These are phyloP conservation scores for Bolinopsis microptera DNA, from an alignment of 37 sponge, comb jelly and placozoan species.

Conservation along the genomic window DNA sequence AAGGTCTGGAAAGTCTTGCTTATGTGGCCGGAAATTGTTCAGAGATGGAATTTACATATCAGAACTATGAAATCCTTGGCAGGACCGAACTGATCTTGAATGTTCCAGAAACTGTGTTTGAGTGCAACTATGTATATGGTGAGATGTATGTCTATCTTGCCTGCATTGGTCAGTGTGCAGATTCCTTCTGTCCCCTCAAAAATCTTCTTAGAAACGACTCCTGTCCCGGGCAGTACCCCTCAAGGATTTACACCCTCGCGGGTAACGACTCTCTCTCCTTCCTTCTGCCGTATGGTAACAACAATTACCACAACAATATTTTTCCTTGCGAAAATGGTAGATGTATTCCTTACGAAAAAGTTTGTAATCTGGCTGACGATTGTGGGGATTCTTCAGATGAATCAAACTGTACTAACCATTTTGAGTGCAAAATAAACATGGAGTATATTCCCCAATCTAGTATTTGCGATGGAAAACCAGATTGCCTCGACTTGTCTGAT, in stretches of 20 bases:
- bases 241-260: neutral
- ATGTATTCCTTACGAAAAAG: neutral
- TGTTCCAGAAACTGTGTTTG: neutral
- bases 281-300: neutral
- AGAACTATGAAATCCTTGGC: neutral
- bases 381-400: slow-evolving; percentile 14
- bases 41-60: neutral
- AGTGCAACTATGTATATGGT: neutral
- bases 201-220: neutral
- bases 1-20: neutral
- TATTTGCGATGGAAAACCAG: neutral
- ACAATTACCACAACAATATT: neutral
- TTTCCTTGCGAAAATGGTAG: neutral
- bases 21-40: neutral
- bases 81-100: neutral
- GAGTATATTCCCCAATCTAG: neutral
- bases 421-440: neutral
- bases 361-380: slow-evolving; percentile 25
- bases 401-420: neutral
- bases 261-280: neutral
- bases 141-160: neutral
- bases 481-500: neutral
- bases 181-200: neutral
- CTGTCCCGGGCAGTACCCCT: neutral
- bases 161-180: neutral